phyloP scores from a whole-genome alignment of 2,113 vertebrate species.

The Mormyrus lacerda region DNA sequence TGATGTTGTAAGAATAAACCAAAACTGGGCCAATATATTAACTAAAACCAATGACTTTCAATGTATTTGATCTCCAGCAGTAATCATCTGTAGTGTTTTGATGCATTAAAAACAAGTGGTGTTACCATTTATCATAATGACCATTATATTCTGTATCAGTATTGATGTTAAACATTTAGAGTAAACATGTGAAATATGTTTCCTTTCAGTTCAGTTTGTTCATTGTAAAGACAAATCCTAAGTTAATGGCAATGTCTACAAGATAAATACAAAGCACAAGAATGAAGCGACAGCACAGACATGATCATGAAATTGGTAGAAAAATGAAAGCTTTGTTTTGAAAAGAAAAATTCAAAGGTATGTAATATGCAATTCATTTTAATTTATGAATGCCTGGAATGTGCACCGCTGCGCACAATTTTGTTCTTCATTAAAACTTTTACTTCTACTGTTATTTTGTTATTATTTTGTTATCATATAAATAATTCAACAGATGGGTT shows the following conservation, averaged over 20 bases:
- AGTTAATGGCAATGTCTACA: not conserved
- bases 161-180: not conserved
- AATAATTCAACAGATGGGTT: not conserved
- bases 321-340: not conserved
- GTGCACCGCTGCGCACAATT: not conserved
- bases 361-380: not conserved
- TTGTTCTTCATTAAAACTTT: not conserved
- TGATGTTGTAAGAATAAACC: not conserved
- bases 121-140: not conserved
- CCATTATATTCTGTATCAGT: not conserved
- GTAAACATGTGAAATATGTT: not conserved
- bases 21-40: not conserved
- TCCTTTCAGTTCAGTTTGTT: not conserved
- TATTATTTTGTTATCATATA: not conserved
- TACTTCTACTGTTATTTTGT: not conserved
- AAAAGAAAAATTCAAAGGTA: not conserved
- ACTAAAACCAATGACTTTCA: not conserved
- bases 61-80: not conserved
- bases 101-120: not conserved
- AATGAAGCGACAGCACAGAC: not conserved
- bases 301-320: not conserved
- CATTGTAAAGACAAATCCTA: not conserved
- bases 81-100: not conserved
- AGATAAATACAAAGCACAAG: not conserved
- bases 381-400: not conserved